Base-by-base conservation (phyloP, 2,888 invertebrate genomes). In the Entomobrya multifasciata region DNA sequence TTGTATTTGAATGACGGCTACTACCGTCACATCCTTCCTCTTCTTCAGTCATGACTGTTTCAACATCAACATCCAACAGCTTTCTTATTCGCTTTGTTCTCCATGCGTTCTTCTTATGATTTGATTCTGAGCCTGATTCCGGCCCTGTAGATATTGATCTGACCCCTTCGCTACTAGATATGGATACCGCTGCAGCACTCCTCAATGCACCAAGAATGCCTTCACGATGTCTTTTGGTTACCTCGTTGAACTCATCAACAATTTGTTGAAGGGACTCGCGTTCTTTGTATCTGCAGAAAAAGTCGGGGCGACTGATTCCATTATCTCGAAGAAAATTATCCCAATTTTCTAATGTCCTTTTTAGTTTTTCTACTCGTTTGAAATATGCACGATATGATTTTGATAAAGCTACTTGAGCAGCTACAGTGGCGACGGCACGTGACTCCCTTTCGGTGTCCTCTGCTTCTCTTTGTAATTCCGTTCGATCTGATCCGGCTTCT, bases 221-320 rank as follows among this genome's bases (percentile, higher is more conserved):
- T 27, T 88, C 89, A 17, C 88, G 86, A 70, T 89, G 89, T 55
- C 88, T 74, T 44, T 76, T 84, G 13, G 88, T 89, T 15, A 89
- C 86, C 70, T 88, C 85, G 25, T 89, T 88, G 72, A 90, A 89
- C 62, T 90, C 88, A 49, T 89, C 88, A 27, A 90, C 88, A 65
- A 89, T 89, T 62, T 89, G 87, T 22, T 89, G 84, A n/a, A 90
- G 76, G 15, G 84, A 83, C 49, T 90, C 89, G 2, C 88, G 78
- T 41, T 90, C 88, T 77, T 88, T 89, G 55, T 88, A 87, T 11
- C 88, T 62, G 25, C 88, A 86, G 67, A 88, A 88, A 55, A 89
- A 88, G 57, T 90, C 89, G 3, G 89, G 88, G 11, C 89, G 86
- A 72, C 84, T 86, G 30, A 90, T 87, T 6, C 88, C 88, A 72